Evolutionary conservation across 2,113 vertebrate species (phyloP), one percentile per base, ranked within the genome.

Genomic region (Sardina pilchardus): DNA sequence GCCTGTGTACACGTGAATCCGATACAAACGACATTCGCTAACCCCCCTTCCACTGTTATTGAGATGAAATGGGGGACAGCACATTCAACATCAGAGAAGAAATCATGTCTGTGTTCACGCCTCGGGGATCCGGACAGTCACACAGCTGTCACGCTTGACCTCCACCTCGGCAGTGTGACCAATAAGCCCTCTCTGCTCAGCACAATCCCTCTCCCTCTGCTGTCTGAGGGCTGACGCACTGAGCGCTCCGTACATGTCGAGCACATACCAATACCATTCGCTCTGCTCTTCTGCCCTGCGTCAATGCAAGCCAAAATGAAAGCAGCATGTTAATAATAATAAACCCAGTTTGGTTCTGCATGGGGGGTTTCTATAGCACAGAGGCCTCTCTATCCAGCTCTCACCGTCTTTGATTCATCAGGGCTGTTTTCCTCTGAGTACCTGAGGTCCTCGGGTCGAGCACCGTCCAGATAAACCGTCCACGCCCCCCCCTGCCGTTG

Each of bases 61-160:
- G 71, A 78, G 71, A 78, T 78, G 26, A 78, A 78, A 78, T 78
- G 10, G 26, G 26, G 34, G 16, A 34, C 67, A 36, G 67, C 2
- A 2, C 34, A 17, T 34, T 75, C 10, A 16, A 75, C 67, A 14
- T 75, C 67, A 36, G 30, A 36, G 4, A 16, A 14, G 67, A 75
- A 34, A 36, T 75, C 67, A 78, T 78, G 71, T 78, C 71, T 34
- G 30, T 30, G 63, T 67, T 12, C n/a, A 26, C 26, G 71, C 34
- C 71, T 78, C 30, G 5, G 34, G 71, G 71, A 78, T 78, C 4
- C 21, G 26, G 30, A 34, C 34, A 78, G 34, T 78, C 34, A 75
- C 67, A 34, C 34, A 36, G 67, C 67, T 75, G 67, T 75, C 67
- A 78, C 30, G 16, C 71, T 78, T 78, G 71, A 34, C 71, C 71